Evolutionary conservation across 1,140 invertebrate genomes (phyloP), one percentile per base, ranked within the genome.

Genomic region (Conus ventricosus): DNA sequence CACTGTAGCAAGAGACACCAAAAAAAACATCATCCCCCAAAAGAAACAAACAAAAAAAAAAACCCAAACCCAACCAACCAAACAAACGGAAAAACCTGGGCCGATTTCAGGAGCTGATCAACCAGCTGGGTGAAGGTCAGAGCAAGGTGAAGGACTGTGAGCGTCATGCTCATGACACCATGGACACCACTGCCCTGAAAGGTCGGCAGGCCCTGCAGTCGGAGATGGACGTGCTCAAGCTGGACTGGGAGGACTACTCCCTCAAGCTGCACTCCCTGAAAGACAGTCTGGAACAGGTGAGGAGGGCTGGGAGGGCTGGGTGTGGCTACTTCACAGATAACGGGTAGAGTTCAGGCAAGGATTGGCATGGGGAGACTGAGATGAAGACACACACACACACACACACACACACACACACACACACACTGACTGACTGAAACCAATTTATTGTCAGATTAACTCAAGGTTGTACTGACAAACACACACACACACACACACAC

Each of bases 61-160:
- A 39, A n/a, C n/a, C n/a, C n/a, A n/a, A n/a, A n/a, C n/a, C n/a
- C n/a, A n/a, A n/a, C n/a, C n/a, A n/a, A n/a, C n/a, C 39, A 39
- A 39, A 39, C 3, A 39, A 39, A 39, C 39, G 3, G 39, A 39
- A 39, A 39, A 39, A 39, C 39, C 39, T 15, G 4, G 23, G 4
- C 20, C 0, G 8, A 83, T 88, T 91, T 0, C 89, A 94, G 93
- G 98, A 98, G 94, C 95, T 99, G 60, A 95, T 99, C 25, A 94
- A 98, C 17, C 97, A 97, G 67, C 98, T 99, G 95, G 98, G 99
- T 92, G 98, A 98, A 95, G 98, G 98, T 20, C 98, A 97, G 91
- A 96, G 96, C 0, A 98, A 97, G 94, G 97, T 97, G 86, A 97
- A 98, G 92, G 96, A 96, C 82, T 96, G 98, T 81, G 97, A 99